phyloP scores from a whole-genome alignment of 2,113 vertebrate genomes.

The Gasterosteus nipponicus region DNA sequence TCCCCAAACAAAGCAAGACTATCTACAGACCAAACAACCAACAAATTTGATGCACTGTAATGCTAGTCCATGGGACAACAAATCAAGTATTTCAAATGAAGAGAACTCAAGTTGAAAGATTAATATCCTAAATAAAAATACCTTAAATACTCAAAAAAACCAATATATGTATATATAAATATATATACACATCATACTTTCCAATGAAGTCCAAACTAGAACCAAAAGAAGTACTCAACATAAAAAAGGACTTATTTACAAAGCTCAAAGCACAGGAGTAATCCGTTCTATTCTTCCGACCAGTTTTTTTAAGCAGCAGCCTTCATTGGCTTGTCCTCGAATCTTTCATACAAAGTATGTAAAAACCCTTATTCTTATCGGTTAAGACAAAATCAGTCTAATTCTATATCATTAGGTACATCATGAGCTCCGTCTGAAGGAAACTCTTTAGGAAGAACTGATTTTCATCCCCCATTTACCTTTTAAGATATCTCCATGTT shows the following conservation, averaged over 20 bases:
- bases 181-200: conserved; percentile 78
- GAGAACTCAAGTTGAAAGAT: conserved; percentile 74
- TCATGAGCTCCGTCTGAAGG: conserved; percentile 93
- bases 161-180: conserved; percentile 28
- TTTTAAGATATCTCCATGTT: conserved; percentile 78
- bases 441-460: conserved; percentile 96
- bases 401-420: conserved; percentile 91
- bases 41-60: conserved; percentile 93
- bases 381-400: conserved; percentile 91
- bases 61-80: conserved; percentile 91
- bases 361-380: conserved; percentile 83
- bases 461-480: conserved; percentile 88
- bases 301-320: conserved; percentile 61
- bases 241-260: conserved; percentile 94
- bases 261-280: conserved; percentile 93
- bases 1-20: conserved; percentile 88
- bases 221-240: conserved; percentile 79
- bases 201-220: conserved; percentile 83
- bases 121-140: conserved; percentile 70
- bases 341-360: conserved; percentile 76
- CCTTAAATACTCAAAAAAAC: conserved; percentile 84
- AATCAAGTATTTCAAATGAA: conserved; percentile 86
- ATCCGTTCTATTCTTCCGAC: conserved; percentile 84
- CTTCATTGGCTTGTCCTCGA: conserved; percentile 60
- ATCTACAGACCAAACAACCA: conserved; percentile 96